Evolutionary conservation across 2,888 invertebrate genomes (phyloP).

Genomic region (Acleris holmiana): DNA sequence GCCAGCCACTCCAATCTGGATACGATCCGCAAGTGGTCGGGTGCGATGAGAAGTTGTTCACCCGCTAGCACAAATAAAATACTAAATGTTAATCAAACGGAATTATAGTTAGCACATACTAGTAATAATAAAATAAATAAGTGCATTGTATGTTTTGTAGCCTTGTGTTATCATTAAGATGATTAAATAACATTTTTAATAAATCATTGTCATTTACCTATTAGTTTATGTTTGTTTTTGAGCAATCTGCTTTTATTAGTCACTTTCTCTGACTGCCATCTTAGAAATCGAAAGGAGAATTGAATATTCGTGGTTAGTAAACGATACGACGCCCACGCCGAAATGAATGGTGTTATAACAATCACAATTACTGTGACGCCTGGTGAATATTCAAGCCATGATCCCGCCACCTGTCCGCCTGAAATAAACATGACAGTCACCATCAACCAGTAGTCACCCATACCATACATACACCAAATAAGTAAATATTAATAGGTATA

Average conservation of each 20-base stretch:
- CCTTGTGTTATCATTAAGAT: no score
- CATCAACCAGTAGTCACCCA: conserved; percentile 15
- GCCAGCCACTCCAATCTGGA: conserved; percentile 87
- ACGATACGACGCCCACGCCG: conserved; percentile 40
- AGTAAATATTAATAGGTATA: no score
- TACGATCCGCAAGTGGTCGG: conserved; percentile 80
- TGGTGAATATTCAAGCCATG: conserved; percentile 56
- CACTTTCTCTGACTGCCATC: conserved; percentile 6
- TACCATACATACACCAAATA: conserved; percentile 1
- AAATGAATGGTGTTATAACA: conserved; percentile 58
- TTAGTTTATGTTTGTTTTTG: conserved; percentile 11
- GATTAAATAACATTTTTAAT: not conserved
- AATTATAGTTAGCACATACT: not conserved
- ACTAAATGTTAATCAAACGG: not conserved
- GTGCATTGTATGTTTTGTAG: not conserved
- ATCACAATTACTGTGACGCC: conserved; percentile 54
- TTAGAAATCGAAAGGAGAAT: conserved; percentile 21
- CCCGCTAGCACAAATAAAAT: conserved; percentile 13
- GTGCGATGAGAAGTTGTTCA: conserved; percentile 59
- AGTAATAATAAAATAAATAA: not conserved
- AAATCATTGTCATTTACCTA: conserved; percentile 28
- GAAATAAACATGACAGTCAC: conserved; percentile 56
- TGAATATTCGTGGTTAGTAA: conserved; percentile 35
- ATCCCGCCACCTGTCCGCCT: conserved; percentile 68
- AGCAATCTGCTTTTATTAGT: not conserved